Base-by-base conservation (phyloP, 2,797 vertebrate genomes). In the Sylvia borin region DNA sequence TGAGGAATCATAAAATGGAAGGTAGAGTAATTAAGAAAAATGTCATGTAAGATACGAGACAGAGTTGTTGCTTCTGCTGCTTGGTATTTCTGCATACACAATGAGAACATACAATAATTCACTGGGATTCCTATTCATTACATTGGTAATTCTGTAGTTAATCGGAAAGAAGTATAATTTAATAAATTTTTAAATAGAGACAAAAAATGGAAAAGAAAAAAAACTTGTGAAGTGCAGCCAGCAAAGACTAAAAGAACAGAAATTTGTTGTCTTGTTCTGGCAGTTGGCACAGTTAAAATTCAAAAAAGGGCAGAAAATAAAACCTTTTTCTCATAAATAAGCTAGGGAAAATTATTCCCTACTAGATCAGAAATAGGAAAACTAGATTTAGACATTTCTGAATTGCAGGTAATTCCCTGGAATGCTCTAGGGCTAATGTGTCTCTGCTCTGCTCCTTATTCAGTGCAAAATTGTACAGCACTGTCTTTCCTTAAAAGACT, bases 11-110 rank as follows among this genome's bases (percentile, higher is more conserved):
- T 95, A 93, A 95, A 86, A 90, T 40, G 25, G 60, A 90, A 84
- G 55, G 67, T 16, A 85, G 60, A 70, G 36, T 88, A 94, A 88
- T 93, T 96, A 93, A 81, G 80, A 71, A 86, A 74, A 73, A 60
- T 72, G 84, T 51, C 22, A 66, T 50, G 31, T n/a, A 84, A 68
- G 66, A 53, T 34, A 50, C 61, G 70, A 50, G 84, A 45, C 81
- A 77, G 57, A 55, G 16, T 51, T 84, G 72, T 55, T 79, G 38
- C 47, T 85, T 86, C 62, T 94, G 42, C 61, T 77, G 15, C 50
- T 72, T 86, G 54, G 38, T 58, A n/a, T 65, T 11, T 61, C 76
- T 58, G 34, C 32, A 58, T 83, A 43, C 60, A 60, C 29, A 51
- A 45, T 1, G 4, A 68, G 14, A 78, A n/a, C 16, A 36, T 34